Evolutionary conservation across 2,888 invertebrate species (phyloP).

Genomic region (Tortrix viridana): DNA sequence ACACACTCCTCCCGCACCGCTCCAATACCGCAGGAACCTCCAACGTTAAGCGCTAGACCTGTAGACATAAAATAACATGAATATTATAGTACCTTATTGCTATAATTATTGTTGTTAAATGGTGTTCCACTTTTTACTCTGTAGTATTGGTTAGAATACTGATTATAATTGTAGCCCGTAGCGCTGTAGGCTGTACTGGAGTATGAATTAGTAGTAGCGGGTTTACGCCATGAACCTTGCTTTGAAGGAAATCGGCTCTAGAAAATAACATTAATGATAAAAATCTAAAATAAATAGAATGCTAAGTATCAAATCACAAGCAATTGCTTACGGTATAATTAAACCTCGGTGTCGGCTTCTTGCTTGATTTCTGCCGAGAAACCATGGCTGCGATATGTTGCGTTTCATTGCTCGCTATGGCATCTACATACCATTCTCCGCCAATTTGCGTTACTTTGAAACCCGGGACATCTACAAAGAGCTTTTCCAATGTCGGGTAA

Average conservation of each 20-base stretch:
- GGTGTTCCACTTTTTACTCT: constrained; percentile 61
- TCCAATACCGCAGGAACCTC: too few species aligned
- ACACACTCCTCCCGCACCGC: too few species aligned
- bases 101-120: constrained; percentile 61
- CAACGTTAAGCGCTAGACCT: too few species aligned
- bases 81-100: constrained; percentile 56
- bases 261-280: constrained; percentile 41
- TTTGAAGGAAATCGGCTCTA: constrained; percentile 76
- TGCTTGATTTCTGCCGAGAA: constrained; percentile 72
- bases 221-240: constrained; percentile 77
- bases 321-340: constrained; percentile 58
- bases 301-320: background rate
- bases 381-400: constrained; percentile 84
- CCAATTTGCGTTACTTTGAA: constrained; percentile 79
- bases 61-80: background rate
- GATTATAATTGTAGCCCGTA: constrained; percentile 67
- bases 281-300: background rate
- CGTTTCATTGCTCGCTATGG: constrained; percentile 83
- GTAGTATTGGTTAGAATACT: constrained; percentile 74
- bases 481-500: constrained; percentile 82
- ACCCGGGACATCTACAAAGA: constrained; percentile 84
- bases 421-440: constrained; percentile 84
- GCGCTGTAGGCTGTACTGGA: constrained; percentile 53
- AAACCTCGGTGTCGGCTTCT: constrained; percentile 65
- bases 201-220: constrained; percentile 48